Evolutionary conservation across 1,140 invertebrate genomes (phyloP), one percentile per base, ranked within the genome.

Genomic region (Periplaneta americana): DNA sequence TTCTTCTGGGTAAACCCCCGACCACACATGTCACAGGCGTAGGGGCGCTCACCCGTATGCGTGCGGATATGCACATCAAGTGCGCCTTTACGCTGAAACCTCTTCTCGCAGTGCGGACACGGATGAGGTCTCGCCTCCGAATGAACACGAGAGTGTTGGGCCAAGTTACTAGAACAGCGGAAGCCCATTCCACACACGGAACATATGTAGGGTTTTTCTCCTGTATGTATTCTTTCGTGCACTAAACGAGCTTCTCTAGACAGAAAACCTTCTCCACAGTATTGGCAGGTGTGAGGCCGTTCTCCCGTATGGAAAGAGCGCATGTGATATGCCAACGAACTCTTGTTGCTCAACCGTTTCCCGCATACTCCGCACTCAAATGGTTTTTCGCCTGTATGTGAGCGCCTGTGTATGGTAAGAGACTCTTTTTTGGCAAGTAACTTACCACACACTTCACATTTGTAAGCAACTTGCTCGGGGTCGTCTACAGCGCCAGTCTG

Each of bases 31-130:
- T 90, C 86, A 82, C 91, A 91, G 17, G 88, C 85, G 75, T 88
- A 91, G 0, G 92, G 92, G 75, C 91, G 92, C 79, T 92, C 91
- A 0, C 92, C 92, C 0, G 93, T 95, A 84, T 96, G 95, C 48
- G 95, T 91, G 78, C 95, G 88, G 85, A 92, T 89, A 82, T 91
- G 90, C 15, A 81, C 81, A 33, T 77, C 66, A 35, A 81, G 75
- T 8, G 81, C 81, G 18, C 81, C 81, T 34, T 81, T 81, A 5
- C 81, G 75, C 31, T 78, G 76, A 75, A 81, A 81, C 17, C 76
- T 37, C 75, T 81, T 81, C n/a, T 57, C 81, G 34, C 81, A 81
- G 2, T 35, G 22, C 32, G 31, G 81, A 34, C 81, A 81, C 31
- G 75, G 35, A 35, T 57, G 66, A 32, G 39, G 81, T 15, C 81